Conservation (phyloP, 2,113 vertebrate genomes). For the Scytalopus superciliaris region DNA sequence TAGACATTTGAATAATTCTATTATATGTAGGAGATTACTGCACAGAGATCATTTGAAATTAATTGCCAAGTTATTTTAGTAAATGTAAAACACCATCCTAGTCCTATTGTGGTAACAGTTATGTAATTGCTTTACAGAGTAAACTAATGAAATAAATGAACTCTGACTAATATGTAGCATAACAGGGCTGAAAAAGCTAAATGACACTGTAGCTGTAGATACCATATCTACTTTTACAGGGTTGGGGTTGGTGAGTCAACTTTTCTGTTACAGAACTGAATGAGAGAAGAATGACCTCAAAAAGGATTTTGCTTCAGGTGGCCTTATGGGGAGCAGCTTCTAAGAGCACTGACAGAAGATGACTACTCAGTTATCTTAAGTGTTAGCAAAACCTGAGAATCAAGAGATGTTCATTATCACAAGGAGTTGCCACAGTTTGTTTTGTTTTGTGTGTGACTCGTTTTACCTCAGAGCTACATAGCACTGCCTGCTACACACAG, state of each 20-base stretch:
- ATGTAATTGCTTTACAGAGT: constrained; percentile 50
- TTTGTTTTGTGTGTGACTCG: neutral
- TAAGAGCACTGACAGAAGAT: neutral
- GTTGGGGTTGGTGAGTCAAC: neutral
- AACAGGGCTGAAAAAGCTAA: neutral
- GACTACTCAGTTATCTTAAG: neutral
- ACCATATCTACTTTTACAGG: neutral
- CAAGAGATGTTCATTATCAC: neutral
- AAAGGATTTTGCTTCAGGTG: neutral
- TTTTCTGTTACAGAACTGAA: neutral
- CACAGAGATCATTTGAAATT: constrained; percentile 65
- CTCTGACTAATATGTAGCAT: constrained; percentile 42
- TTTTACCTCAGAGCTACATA: neutral
- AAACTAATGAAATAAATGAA: constrained; percentile 66
- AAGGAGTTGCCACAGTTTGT: neutral
- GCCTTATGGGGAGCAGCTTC: neutral
- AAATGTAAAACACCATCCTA: constrained; percentile 50
- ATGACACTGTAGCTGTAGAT: neutral
- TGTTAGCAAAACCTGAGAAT: neutral
- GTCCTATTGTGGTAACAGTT: constrained; percentile 43
- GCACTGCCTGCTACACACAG: neutral
- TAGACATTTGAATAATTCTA: constrained; percentile 63
- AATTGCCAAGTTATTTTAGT: constrained; percentile 60
- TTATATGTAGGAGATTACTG: constrained; percentile 51
- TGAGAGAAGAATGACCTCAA: neutral